Evolutionary conservation across 2,888 invertebrate species (phyloP), one percentile per base, ranked within the genome.

Genomic region (Andricus quercusramuli): DNA sequence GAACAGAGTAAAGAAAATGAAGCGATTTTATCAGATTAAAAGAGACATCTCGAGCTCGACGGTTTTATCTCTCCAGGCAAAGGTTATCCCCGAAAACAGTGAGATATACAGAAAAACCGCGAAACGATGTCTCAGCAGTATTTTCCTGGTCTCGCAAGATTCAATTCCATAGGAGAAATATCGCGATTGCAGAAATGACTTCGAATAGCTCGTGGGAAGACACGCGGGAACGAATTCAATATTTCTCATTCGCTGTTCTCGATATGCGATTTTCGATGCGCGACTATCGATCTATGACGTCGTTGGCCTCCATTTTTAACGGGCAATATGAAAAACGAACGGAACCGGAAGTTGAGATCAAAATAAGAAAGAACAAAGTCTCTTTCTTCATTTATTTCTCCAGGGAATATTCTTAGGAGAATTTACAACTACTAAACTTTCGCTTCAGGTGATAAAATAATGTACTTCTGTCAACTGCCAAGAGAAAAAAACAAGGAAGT

Each of bases 41-140:
- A 59, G 56, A 56, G 74, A 59, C 56, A 59, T 74, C 56, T 59
- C n/a, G 29, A 74, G 15, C n/a, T 56, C 29, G 22, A 29, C 74
- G 56, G 32, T 74, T 74, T 74, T 74, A 74, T 74, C 56, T 56
- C 11, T 29, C 13, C 22, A 17, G 47, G 25, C 4, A 47, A 47
- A 47, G 29, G 56, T 56, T 74, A 74, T 70, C 32, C 56, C 56
- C 74, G 74, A 74, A 74, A 74, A 74, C 56, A 74, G 74, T n/a
- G n/a, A 56, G 22, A 74, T 56, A 32, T 22, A 51, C 37, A 29
- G 74, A 37, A 74, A 56, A 74, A 74, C 37, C 56, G 56, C 37
- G 22, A 37, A 74, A 74, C 56, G 74, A 74, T 74, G 74, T 56
- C 56, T 74, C 74, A 74, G 74, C 74, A 74, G 56, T 74, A 74